A percentile compares a stretch with the other conserved stretches of the same genome.
These are phyloP conservation scores for Lytechinus variegatus DNA, from an alignment of 35 echinoderm and acorn worm genomes.

Conservation along the genomic window DNA sequence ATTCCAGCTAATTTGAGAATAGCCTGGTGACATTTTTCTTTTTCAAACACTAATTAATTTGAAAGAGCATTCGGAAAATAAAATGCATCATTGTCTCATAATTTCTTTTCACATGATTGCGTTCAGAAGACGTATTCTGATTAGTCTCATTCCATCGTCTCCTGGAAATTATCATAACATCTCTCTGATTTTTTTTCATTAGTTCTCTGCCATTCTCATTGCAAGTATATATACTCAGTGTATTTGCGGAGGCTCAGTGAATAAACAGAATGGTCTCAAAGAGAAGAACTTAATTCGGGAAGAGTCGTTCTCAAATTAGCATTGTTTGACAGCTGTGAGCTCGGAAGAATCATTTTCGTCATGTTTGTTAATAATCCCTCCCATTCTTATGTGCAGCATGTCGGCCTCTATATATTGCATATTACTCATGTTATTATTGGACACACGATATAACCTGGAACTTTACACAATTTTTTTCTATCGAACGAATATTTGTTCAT, in stretches of 20 bases:
- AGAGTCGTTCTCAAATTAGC: background rate
- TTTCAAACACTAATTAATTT: too few relatives aligned
- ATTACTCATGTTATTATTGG: too few relatives aligned
- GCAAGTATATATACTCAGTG: background rate
- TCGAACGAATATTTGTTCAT: too few relatives aligned
- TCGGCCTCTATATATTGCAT: too few relatives aligned
- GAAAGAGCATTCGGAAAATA: background rate
- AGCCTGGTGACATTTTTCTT: too few relatives aligned
- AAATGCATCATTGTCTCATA: background rate
- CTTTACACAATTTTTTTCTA: too few relatives aligned
- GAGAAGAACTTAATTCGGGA: background rate
- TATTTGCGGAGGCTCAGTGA: background rate
- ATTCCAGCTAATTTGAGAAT: too few relatives aligned
- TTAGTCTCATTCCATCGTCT: background rate
- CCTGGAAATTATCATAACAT: background rate
- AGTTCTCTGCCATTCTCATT: background rate
- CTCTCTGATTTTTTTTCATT: background rate
- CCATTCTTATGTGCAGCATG: too few relatives aligned
- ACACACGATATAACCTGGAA: too few relatives aligned
- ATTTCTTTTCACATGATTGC: background rate
- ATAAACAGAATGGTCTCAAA: background rate
- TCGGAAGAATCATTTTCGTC: background rate
- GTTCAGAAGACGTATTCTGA: background rate
- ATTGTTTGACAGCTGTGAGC: background rate
- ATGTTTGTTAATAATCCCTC: background rate